Base-by-base conservation (phyloP, 2,113 vertebrate genomes). In the Cervus canadensis region DNA sequence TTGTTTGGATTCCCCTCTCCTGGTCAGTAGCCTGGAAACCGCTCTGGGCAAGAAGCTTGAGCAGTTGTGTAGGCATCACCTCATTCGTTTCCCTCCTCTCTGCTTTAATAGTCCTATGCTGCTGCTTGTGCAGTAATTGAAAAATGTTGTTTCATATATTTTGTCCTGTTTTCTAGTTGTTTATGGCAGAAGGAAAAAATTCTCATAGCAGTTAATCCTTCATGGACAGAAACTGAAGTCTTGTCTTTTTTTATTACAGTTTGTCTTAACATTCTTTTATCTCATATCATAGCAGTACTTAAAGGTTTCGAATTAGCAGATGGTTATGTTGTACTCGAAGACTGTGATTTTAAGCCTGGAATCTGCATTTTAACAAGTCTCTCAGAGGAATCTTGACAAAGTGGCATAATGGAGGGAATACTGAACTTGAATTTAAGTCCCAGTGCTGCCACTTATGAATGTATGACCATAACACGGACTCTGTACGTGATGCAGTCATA, bases 161-260 rank as follows among this genome's bases (percentile, higher is more conserved):
- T 95, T 97, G 79, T 97, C 87, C 97, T 94, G 85, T 97, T 96
- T 97, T 94, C 93, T 95, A 91, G 89, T 97, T 97, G 89, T 97
- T 96, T 82, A 87, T 91, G 87, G 87, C 50, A 97, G 88, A 84
- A 97, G 64, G 86, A 60, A 82, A 95, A 95, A 90, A 88, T 85
- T 90, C 94, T 98, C 43, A 48, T 81, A 92, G 94, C 92, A 90
- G 95, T 91, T 96, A 95, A 97, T 97, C 95, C 95, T 95, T 97
- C 33, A 23, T 85, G 81, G 95, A 54, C 79, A 97, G 50, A 97
- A 91, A 67, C 93, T 33, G 54, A 92, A 92, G 76, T 67, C 86
- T 97, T 96, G 91, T 96, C 97, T 98, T 97, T 85, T 82, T 54
- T 97, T 97, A 97, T 97, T 97, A 93, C 78, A 76, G 90, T 97